A percentile compares a stretch with the other conserved stretches of the same genome.
These are phyloP conservation scores for Planiliza haematocheilus DNA, from an alignment of 2,113 vertebrate genomes.

Conservation along the genomic window DNA sequence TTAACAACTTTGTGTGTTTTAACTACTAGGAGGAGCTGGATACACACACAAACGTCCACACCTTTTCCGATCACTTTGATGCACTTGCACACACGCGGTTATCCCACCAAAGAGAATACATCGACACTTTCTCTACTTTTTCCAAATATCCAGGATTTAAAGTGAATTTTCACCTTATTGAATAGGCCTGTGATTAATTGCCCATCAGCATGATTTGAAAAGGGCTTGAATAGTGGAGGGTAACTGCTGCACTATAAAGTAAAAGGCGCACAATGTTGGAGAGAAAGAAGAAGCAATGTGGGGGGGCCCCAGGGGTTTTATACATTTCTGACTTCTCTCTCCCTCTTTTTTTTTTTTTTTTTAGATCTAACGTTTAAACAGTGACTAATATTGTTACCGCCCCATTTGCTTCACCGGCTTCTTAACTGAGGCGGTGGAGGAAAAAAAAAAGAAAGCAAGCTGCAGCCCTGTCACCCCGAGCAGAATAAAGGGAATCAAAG, in stretches of 20 bases:
- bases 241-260: slow-evolving; percentile 58
- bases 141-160: slow-evolving; percentile 20
- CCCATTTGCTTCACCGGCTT: slow-evolving; percentile 83
- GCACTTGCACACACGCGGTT: slow-evolving; percentile 1
- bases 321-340: slow-evolving; percentile 66
- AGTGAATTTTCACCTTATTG: slow-evolving; percentile 58
- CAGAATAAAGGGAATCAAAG: slow-evolving; percentile 93
- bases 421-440: slow-evolving; percentile 81
- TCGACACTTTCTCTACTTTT: background rate
- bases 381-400: slow-evolving; percentile 84
- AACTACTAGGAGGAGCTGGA: slow-evolving; percentile 66
- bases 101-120: slow-evolving; percentile 5
- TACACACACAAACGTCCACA: slow-evolving; percentile 16
- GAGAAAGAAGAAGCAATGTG: slow-evolving; percentile 42
- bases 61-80: background rate
- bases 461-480: slow-evolving; percentile 86
- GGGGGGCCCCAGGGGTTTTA: slow-evolving; percentile 44
- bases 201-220: slow-evolving; percentile 71
- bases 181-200: slow-evolving; percentile 76
- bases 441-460: slow-evolving; percentile 83
- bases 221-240: slow-evolving; percentile 65
- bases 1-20: slow-evolving; percentile 78
- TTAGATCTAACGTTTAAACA: slow-evolving; percentile 61
- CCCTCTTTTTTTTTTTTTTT: slow-evolving; percentile 65
- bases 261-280: slow-evolving; percentile 31